Conservation (phyloP, 2,888 invertebrate genomes). For the Cerastoderma edule region DNA sequence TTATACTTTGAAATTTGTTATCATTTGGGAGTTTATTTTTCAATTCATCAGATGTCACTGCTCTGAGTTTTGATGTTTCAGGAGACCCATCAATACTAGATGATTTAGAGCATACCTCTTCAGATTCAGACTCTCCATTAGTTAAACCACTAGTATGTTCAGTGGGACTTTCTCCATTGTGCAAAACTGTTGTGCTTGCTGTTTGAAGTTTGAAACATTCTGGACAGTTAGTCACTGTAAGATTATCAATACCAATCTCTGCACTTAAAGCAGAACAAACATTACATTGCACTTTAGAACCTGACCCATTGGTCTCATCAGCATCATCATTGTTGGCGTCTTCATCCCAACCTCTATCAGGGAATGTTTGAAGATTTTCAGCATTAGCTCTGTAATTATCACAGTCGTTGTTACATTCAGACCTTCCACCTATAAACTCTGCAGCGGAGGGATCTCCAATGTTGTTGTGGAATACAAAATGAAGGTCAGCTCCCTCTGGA, state of each 20-base stretch:
- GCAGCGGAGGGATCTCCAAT: slow-evolving; percentile 20
- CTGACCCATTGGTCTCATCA: neutral
- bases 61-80: neutral
- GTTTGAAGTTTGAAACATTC: slow-evolving; percentile 19
- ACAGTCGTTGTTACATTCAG: slow-evolving; percentile 24
- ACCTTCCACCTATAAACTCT: slow-evolving; percentile 4
- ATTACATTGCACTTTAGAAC: neutral
- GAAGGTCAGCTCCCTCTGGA: neutral
- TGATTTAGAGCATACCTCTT: too few relatives aligned
- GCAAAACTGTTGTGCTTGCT: too few relatives aligned
- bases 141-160: neutral
- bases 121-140: too few relatives aligned
- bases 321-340: slow-evolving; percentile 4
- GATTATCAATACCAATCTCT: slow-evolving; percentile 20
- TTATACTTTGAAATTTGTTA: too few relatives aligned
- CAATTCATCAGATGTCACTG: neutral
- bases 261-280: neutral
- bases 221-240: slow-evolving; percentile 28
- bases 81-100: too few relatives aligned
- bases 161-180: too few relatives aligned
- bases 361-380: slow-evolving; percentile 36
- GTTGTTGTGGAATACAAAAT: slow-evolving; percentile 8
- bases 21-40: neutral
- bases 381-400: slow-evolving; percentile 23
- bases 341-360: slow-evolving; percentile 11